Base-by-base conservation (phyloP, 2,113 vertebrate species). In the Octodon degus region DNA sequence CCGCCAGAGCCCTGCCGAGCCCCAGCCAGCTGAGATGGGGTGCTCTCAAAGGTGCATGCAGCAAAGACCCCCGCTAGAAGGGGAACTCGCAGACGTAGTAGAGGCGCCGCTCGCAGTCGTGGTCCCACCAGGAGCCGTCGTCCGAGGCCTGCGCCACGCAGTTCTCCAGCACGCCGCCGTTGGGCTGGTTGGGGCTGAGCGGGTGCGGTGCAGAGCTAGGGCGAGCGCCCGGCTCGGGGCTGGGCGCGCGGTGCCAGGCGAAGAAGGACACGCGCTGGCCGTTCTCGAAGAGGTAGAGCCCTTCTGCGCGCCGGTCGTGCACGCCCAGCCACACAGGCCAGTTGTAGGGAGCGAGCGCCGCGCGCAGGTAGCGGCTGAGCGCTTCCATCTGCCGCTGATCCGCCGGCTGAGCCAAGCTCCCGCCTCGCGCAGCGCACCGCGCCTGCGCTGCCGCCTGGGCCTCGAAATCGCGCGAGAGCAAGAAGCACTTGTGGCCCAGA, bases 51-150 rank as follows among this genome's bases (percentile, higher is more conserved):
- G 79, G 40, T 43, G 89, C 86, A 60, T 5, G 55, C 68, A 30
- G 19, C 37, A 47, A 10, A 19, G 79, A 65, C 3, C 85, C 62
- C 67, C 55, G 53, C 89, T 98, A 98, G 89, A 97, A 97, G 19
- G 97, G 98, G 89, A 97, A 99, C 98, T 99, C 99, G 96, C 99
- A 99, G 82, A 99, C 95, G 85, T 99, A 99, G 98, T 99, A 99
- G 98, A 99, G 99, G 94, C 98, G 98, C 81, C 99, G 98, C 72
- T 99, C 98, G 74, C 99, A 99, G 98, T 99, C 99, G 96, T 99
- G 99, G 97, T 99, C 99, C 99, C 99, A 99, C 99, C 99, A 99
- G 93, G 99, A 99, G 6, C 99, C 99, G 7, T 99, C 99, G 47
- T 99, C 99, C 0, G 99, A 99, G 30, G 99, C 98, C 98, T 99